These are phyloP conservation scores for Python bivittatus DNA, from an alignment of 2,113 vertebrate species.

Conservation along the genomic window DNA sequence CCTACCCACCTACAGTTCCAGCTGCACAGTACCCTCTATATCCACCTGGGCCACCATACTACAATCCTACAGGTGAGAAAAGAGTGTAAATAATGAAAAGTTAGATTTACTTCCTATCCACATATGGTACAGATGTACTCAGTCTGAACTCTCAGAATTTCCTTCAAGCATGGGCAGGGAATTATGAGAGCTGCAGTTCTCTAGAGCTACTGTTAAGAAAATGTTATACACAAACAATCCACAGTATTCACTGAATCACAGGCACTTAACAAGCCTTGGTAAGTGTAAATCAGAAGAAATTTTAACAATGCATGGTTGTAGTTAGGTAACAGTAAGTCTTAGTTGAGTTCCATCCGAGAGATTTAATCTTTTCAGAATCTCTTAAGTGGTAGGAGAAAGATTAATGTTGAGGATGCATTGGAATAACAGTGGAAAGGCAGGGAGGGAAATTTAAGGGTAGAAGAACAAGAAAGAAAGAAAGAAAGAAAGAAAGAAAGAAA, in stretches of 20 bases:
- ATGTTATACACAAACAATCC: background rate
- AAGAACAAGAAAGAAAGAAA: background rate
- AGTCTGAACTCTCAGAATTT: background rate
- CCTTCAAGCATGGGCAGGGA: background rate
- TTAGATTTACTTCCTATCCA: background rate
- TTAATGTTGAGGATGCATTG: background rate
- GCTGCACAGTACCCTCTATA: conserved; percentile 64
- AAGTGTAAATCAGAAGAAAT: background rate
- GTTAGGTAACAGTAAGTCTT: background rate
- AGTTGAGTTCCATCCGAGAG: background rate
- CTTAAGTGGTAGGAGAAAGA: background rate
- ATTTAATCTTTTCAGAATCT: background rate
- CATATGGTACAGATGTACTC: background rate
- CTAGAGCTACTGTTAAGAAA: background rate
- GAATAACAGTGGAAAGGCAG: background rate
- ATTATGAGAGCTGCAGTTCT: background rate
- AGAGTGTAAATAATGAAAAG: too few species aligned
- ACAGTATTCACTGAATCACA: background rate
- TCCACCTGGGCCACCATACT: conserved; percentile 59
- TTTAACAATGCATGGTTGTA: background rate
- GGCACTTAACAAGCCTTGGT: background rate
- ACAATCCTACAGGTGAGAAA: conserved; percentile 65
- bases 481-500: too few species aligned
- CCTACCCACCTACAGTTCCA: conserved; percentile 56
- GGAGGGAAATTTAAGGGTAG: background rate